Evolutionary conservation across 2,888 invertebrate genomes (phyloP), one percentile per base, ranked within the genome.

Genomic region (Phengaris alcon): DNA sequence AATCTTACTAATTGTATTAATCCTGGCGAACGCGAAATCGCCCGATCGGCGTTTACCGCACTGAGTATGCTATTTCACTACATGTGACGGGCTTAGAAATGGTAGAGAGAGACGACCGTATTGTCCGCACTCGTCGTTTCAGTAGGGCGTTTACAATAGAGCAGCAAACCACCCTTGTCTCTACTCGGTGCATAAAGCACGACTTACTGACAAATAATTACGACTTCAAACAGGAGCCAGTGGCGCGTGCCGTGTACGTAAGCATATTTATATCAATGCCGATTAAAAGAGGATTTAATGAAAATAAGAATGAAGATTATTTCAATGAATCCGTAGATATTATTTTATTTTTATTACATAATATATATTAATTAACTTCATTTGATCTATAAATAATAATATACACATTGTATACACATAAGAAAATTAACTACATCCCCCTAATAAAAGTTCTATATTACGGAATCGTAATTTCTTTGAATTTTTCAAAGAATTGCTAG

Each of bases 101-200:
- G 88, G 80, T 79, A 82, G 90, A 91, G 84, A 87, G 90, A 88
- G 91, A 91, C 86, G 82, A 85, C 82, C 76, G 79, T 84, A 88
- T 81, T 77, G 81, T 80, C 77, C 78, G 78, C 80, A 80, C 80
- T 80, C 80, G 79, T 80, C 79, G 81, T 80, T 80, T 83, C 83
- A 79, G 80, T 82, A 86, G 87, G 90, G 89, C 90, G 89, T 88
- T 84, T 83, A 86, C 86, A 80, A 77, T 72, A 78, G 74, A 81
- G 80, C 80, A 81, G 82, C 81, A 82, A 78, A 83, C 78, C 79
- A 82, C 84, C 84, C 82, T 78, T 80, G 76, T 73, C 70, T 75
- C 74, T 57, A 55, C 73, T 68, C 75, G 68, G 75, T 77, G 54
- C 68, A 77, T 74, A 75, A 76, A 77, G 76, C 77, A 9, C 48